A percentile compares a stretch with the other conserved stretches of the same genome.
Conservation (phyloP, 2,797 vertebrate genomes). For the Hipposideros larvatus region DNA sequence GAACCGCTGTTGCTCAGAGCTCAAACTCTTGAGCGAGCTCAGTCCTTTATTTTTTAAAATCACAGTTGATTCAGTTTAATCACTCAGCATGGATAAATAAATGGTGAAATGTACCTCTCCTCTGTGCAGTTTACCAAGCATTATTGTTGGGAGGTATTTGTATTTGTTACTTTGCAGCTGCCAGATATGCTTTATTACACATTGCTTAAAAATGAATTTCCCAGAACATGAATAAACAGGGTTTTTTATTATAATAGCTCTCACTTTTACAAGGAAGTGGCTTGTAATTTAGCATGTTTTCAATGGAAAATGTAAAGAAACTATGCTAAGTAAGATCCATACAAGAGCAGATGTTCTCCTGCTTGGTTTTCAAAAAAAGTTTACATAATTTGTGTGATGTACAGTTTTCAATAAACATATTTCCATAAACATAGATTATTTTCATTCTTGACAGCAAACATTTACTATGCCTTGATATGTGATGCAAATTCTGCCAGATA, state of each 20-base stretch:
- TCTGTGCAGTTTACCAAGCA: not conserved
- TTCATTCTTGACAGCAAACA: slow-evolving; percentile 68
- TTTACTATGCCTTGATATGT: slow-evolving; percentile 32
- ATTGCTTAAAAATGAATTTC: slow-evolving; percentile 66
- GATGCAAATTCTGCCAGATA: not conserved
- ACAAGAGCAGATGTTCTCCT: slow-evolving; percentile 61
- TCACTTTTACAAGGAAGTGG: slow-evolving; percentile 48
- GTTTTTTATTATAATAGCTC: slow-evolving; percentile 67
- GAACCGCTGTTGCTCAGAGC: too few species aligned
- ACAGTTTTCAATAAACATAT: slow-evolving; percentile 66
- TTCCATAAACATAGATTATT: slow-evolving; percentile 70
- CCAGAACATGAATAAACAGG: slow-evolving; percentile 65
- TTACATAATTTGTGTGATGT: slow-evolving; percentile 61
- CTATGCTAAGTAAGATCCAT: not conserved
- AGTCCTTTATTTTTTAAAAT: slow-evolving; percentile 47
- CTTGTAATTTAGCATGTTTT: slow-evolving; percentile 68
- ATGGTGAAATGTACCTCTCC: slow-evolving; percentile 51
- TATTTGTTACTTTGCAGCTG: slow-evolving; percentile 63
- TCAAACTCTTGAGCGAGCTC: too few species aligned
- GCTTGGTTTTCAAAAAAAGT: slow-evolving; percentile 29
- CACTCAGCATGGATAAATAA: not conserved
- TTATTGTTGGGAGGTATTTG: slow-evolving; percentile 45
- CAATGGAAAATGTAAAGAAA: slow-evolving; percentile 54
- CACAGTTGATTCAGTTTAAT: slow-evolving; percentile 54
- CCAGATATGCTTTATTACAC: slow-evolving; percentile 58